Conservation (phyloP, 2,797 vertebrate species). For the Enteromius viviparus region DNA sequence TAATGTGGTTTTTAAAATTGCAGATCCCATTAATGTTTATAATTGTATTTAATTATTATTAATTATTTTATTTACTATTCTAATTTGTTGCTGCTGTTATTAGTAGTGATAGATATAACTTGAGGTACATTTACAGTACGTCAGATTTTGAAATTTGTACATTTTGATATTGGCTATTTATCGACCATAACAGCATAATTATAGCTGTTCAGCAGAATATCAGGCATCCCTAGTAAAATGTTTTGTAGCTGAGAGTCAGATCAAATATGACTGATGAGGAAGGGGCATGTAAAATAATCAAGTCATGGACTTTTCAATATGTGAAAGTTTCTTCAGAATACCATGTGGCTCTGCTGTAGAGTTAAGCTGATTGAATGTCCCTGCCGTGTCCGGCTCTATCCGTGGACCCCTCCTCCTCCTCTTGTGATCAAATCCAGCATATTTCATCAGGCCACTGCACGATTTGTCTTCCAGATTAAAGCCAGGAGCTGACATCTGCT, state of each 20-base stretch:
- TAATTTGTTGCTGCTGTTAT: not conserved
- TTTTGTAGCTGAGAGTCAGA: not conserved
- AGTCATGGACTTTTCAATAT: not conserved
- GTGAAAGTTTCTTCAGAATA: not conserved
- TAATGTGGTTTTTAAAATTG: too few species aligned
- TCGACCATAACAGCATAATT: not conserved
- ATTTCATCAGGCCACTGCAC: not conserved
- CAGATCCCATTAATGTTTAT: too few species aligned
- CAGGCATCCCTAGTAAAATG: not conserved
- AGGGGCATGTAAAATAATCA: not conserved
- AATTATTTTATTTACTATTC: too few species aligned
- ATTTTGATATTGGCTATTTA: conserved; percentile 1
- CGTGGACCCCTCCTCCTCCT: not conserved
- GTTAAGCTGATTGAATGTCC: conserved; percentile 35
- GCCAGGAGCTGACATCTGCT: conserved; percentile 44
- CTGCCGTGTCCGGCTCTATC: not conserved
- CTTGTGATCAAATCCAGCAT: conserved; percentile 22
- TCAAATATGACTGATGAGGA: not conserved
- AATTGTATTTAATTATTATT: too few species aligned
- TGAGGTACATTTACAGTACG: not conserved
- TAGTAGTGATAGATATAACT: not conserved
- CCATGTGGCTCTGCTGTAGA: not conserved
- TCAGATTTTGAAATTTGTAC: not conserved
- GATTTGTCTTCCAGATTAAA: conserved; percentile 48
- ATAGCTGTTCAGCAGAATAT: not conserved